phyloP scores from a whole-genome alignment of 2,113 vertebrate genomes.

The Gasterosteus nipponicus region DNA sequence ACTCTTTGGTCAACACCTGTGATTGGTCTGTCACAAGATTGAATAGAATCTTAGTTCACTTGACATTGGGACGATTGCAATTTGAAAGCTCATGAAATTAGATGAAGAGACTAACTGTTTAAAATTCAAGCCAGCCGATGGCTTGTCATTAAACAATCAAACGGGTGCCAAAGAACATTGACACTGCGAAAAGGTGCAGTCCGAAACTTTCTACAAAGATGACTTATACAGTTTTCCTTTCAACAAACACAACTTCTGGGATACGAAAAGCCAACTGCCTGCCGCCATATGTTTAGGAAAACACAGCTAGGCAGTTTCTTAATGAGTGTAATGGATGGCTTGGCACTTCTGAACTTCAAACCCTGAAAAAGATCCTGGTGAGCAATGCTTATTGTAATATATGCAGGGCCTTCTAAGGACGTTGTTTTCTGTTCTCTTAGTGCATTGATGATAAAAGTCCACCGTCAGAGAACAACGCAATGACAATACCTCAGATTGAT shows the following conservation, averaged over 20 bases:
- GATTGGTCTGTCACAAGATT: constrained; percentile 30
- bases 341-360: background rate
- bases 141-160: background rate
- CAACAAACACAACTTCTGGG: background rate
- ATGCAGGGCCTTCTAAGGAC: background rate
- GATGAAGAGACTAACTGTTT: constrained; percentile 12
- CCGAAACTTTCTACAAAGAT: background rate
- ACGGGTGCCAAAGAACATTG: background rate
- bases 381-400: background rate
- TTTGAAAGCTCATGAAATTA: background rate
- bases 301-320: background rate
- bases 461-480: background rate
- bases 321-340: background rate
- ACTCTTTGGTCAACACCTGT: constrained; percentile 26
- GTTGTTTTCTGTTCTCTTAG: background rate
- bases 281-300: background rate
- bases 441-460: background rate
- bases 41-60: constrained; percentile 28
- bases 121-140: constrained; percentile 7
- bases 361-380: background rate
- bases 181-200: background rate
- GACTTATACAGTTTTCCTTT: background rate
- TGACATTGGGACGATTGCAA: constrained; percentile 25
- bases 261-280: background rate
- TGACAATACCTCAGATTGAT: background rate